Evolutionary conservation across 2,888 invertebrate genomes (phyloP).

Genomic region (Heliconius ethilla): DNA sequence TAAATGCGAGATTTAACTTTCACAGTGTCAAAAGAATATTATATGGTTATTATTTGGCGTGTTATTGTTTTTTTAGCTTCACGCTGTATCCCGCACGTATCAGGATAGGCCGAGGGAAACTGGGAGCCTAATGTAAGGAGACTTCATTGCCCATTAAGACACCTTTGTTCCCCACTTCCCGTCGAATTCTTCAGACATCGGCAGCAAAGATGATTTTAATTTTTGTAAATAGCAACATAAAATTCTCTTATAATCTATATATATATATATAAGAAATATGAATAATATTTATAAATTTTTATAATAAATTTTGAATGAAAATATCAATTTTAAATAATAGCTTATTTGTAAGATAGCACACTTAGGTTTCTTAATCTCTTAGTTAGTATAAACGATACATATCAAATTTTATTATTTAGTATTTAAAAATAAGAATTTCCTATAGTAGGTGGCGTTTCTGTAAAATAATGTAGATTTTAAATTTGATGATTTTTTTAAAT

Average conservation of each 20-base stretch:
- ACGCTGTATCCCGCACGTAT: not conserved
- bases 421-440: conserved; percentile 6
- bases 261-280: too few species aligned
- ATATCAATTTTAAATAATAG: not conserved
- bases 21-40: too few species aligned
- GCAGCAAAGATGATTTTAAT: too few species aligned
- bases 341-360: not conserved
- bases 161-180: not conserved
- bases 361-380: conserved; percentile 1
- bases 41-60: too few species aligned
- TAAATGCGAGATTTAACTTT: too few species aligned
- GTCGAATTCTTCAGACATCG: too few species aligned
- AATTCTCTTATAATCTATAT: too few species aligned
- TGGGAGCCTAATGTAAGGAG: not conserved
- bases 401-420: conserved; percentile 22
- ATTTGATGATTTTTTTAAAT: not conserved
- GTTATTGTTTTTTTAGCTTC: not conserved
- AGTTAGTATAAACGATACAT: conserved; percentile 5
- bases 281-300: too few species aligned
- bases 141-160: not conserved
- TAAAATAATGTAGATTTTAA: not conserved
- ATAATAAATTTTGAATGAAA: not conserved
- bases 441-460: not conserved
- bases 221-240: too few species aligned
- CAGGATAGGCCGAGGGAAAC: not conserved